These are phyloP conservation scores for Eilema sororculum DNA, from an alignment of 2,888 invertebrate species.

Conservation along the genomic window DNA sequence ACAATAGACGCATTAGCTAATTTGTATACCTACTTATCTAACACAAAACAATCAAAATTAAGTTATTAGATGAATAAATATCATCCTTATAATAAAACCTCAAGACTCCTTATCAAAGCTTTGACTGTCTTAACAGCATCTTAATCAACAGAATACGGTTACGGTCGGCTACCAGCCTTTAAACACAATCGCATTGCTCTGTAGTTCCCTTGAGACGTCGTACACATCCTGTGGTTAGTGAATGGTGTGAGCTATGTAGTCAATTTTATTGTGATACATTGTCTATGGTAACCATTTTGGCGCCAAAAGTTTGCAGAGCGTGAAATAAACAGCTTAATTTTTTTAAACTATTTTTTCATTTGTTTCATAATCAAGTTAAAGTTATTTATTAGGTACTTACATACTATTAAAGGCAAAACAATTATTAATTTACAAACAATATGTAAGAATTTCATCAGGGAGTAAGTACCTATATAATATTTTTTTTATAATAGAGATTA, in stretches of 20 bases:
- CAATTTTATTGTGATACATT: conserved; percentile 10
- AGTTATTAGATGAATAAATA: too few relatives aligned
- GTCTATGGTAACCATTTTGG: conserved; percentile 3
- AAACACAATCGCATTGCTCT: conserved; percentile 41
- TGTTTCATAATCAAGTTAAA: background rate
- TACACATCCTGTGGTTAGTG: conserved; percentile 44
- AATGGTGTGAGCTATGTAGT: conserved; percentile 21
- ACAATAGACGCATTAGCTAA: too few relatives aligned
- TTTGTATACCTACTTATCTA: too few relatives aligned
- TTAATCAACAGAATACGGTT: conserved; percentile 18
- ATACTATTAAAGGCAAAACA: background rate
- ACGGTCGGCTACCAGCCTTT: conserved; percentile 36
- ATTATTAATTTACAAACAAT: background rate
- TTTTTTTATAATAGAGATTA: too few relatives aligned
- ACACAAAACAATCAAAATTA: too few relatives aligned
- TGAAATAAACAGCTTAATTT: background rate
- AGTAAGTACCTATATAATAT: too few relatives aligned
- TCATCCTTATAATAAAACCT: too few relatives aligned
- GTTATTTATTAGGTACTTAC: background rate
- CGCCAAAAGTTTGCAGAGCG: background rate
- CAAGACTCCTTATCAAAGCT: background rate
- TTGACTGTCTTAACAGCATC: background rate
- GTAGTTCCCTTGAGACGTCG: conserved; percentile 44
- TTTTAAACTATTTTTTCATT: background rate
- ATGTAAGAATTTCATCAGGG: too few relatives aligned